These are phyloP conservation scores for Fundulus diaphanus DNA, from an alignment of 2,797 vertebrate genomes.

Conservation along the genomic window DNA sequence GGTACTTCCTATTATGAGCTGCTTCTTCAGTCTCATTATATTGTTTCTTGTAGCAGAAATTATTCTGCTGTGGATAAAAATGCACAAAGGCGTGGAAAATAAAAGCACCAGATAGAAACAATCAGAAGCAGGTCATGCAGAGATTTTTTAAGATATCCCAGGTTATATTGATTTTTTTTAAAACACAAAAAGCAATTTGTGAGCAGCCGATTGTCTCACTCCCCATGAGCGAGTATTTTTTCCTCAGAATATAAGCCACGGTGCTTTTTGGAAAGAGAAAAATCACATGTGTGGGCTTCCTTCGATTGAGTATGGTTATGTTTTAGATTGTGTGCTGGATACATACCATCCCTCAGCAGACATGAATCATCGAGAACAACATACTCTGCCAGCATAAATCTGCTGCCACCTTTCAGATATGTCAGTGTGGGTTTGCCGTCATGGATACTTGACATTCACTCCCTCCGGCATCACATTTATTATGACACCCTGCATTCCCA, in stretches of 20 bases:
- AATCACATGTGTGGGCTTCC: not conserved
- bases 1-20: slow-evolving; percentile 5
- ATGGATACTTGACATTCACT: slow-evolving; percentile 22
- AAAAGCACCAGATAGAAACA: not conserved
- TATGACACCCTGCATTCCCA: not conserved
- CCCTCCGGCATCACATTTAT: slow-evolving; percentile 7
- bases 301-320: slow-evolving; percentile 16
- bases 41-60: not conserved
- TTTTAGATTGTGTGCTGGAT: slow-evolving; percentile 34
- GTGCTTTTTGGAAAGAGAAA: not conserved
- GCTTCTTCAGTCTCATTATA: not conserved
- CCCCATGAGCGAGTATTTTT: not conserved
- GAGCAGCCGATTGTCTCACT: not conserved
- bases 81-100: not conserved
- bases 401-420: slow-evolving; percentile 32
- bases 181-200: not conserved
- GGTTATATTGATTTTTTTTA: not conserved
- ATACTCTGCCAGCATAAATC: slow-evolving; percentile 51
- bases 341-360: slow-evolving; percentile 23
- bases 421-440: slow-evolving; percentile 12
- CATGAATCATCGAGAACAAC: slow-evolving; percentile 52
- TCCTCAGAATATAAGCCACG: not conserved
- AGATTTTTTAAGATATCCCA: not conserved
- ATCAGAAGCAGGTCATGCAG: not conserved
- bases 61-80: not conserved